These are phyloP conservation scores for Protophormia terraenovae DNA, from an alignment of 2,888 invertebrate genomes.

Conservation along the genomic window DNA sequence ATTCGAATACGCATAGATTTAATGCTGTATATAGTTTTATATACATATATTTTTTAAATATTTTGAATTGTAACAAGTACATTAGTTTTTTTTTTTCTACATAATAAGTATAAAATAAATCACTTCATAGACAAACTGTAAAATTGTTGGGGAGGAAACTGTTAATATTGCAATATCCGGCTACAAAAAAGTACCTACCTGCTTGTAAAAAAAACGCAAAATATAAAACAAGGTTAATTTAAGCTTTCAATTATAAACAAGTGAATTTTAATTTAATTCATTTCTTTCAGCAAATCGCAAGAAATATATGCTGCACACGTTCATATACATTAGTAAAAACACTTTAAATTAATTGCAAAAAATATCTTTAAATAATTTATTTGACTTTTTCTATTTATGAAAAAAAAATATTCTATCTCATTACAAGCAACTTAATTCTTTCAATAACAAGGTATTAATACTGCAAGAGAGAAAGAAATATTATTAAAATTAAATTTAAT, in stretches of 20 bases:
- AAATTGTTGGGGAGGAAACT: constrained; percentile 1
- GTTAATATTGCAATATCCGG: constrained; percentile 16
- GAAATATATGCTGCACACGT: not conserved
- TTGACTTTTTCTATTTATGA: too few relatives aligned
- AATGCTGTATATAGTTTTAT: not conserved
- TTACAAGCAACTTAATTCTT: too few relatives aligned
- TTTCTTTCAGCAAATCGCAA: not conserved
- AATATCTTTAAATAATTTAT: too few relatives aligned
- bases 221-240: not conserved
- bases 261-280: not conserved
- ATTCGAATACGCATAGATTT: not conserved
- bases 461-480: not conserved
- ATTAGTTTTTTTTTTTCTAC: not conserved
- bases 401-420: too few relatives aligned
- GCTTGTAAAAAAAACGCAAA: not conserved
- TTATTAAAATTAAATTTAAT: too few relatives aligned
- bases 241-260: not conserved
- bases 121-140: not conserved
- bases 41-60: not conserved
- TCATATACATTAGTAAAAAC: too few relatives aligned
- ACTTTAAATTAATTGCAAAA: too few relatives aligned
- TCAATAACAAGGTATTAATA: not conserved
- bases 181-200: not conserved
- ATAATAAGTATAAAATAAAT: not conserved
- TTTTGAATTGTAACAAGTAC: not conserved